A percentile compares a stretch with the other conserved stretches of the same genome.
phyloP scores from a whole-genome alignment of 2,888 invertebrate genomes.

The Trypoxylon attenuatum region DNA sequence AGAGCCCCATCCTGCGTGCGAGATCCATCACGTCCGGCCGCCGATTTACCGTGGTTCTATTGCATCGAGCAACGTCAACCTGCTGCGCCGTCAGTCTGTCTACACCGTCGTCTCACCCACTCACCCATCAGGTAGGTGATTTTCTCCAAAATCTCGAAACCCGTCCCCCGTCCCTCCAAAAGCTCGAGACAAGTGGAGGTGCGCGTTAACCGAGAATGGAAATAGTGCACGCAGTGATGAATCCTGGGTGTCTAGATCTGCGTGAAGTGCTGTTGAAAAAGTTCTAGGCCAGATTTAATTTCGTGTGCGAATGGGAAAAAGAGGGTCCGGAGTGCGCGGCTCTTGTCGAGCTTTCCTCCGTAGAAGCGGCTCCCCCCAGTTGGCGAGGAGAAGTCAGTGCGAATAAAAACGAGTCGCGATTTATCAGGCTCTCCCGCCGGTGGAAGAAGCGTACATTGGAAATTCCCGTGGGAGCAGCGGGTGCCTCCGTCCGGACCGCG shows the following conservation, averaged over 20 bases:
- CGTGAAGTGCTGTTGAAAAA: too few relatives aligned
- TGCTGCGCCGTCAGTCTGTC: too few relatives aligned
- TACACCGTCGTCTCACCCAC: neutral
- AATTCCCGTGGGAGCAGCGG: slow-evolving; percentile 25
- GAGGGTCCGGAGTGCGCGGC: too few relatives aligned
- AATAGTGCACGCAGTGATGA: too few relatives aligned
- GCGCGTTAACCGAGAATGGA: too few relatives aligned
- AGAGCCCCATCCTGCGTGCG: slow-evolving; percentile 40
- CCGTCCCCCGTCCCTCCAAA: neutral
- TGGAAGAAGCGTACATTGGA: slow-evolving; percentile 26
- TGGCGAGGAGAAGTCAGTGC: neutral
- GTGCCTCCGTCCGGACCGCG: slow-evolving; percentile 12
- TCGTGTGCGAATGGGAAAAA: slow-evolving; percentile 5
- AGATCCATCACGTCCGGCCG: slow-evolving; percentile 36
- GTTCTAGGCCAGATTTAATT: too few relatives aligned
- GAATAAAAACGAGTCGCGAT: slow-evolving; percentile 40
- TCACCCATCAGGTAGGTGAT: slow-evolving; percentile 1
- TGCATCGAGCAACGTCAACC: slow-evolving; percentile 7
- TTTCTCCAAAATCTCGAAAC: slow-evolving; percentile 13
- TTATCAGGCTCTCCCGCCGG: slow-evolving; percentile 29
- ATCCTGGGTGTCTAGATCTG: too few relatives aligned
- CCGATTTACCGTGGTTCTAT: slow-evolving; percentile 37
- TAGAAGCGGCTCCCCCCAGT: neutral
- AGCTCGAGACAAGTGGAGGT: neutral
- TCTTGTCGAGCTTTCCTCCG: too few relatives aligned